phyloP scores from a whole-genome alignment of 2,888 invertebrate genomes.

The Cheilosia vulpina region DNA sequence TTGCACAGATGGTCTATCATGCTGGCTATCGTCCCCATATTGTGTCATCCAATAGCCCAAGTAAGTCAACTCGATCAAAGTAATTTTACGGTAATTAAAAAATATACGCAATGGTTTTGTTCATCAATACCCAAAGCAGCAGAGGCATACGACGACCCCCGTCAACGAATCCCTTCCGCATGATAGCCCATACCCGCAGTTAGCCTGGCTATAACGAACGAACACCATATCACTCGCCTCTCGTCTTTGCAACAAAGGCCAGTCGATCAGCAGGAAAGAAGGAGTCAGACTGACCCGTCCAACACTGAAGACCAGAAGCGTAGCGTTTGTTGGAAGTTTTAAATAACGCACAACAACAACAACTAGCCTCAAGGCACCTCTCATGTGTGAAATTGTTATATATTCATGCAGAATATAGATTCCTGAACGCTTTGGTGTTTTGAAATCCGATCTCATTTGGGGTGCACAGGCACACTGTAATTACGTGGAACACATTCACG shows the following conservation, averaged over 20 bases:
- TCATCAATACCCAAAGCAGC: slow-evolving; percentile 26
- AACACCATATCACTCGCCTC: slow-evolving; percentile 29
- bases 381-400: slow-evolving; percentile 73
- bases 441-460: slow-evolving; percentile 66
- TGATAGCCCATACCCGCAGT: slow-evolving; percentile 42
- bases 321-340: slow-evolving; percentile 59
- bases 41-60: slow-evolving; percentile 59
- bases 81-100: slow-evolving; percentile 74
- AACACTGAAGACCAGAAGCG: slow-evolving; percentile 72
- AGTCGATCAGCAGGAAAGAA: slow-evolving; percentile 16
- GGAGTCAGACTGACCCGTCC: slow-evolving; percentile 21
- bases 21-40: slow-evolving; percentile 36
- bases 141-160: slow-evolving; percentile 12
- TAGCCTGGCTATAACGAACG: slow-evolving; percentile 45
- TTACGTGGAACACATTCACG: not conserved
- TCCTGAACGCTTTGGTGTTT: slow-evolving; percentile 56
- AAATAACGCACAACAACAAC: slow-evolving; percentile 52
- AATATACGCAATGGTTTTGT: slow-evolving; percentile 40
- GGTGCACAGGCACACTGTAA: slow-evolving; percentile 38
- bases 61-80: slow-evolving; percentile 66
- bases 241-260: slow-evolving; percentile 31
- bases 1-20: slow-evolving; percentile 67
- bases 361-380: slow-evolving; percentile 23
- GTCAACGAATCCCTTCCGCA: slow-evolving; percentile 53
- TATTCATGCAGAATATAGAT: slow-evolving; percentile 40